Percentiles rank a stretch among this genome's conserved stretches.
Evolutionary conservation across 92 coral and sea anemone species (phyloP).

Genomic region (Blastomussa wellsi): DNA sequence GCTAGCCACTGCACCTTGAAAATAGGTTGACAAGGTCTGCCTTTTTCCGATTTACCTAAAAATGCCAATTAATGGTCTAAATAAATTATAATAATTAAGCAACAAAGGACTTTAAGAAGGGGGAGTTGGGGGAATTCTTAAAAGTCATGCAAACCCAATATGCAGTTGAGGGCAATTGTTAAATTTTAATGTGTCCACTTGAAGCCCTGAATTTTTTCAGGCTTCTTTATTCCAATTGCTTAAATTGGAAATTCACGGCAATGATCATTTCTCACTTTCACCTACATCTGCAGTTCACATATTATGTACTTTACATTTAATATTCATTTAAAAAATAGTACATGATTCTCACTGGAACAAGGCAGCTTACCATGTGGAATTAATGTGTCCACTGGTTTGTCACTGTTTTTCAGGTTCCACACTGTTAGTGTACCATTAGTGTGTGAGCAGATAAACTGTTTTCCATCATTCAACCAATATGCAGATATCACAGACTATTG

Average conservation of each 20-base stretch:
- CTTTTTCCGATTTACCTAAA: slow-evolving; percentile 71
- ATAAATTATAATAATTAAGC: too few relatives aligned
- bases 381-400: slow-evolving; percentile 76
- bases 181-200: too few relatives aligned
- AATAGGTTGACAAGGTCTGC: slow-evolving; percentile 80
- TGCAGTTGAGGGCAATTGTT: too few relatives aligned
- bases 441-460: slow-evolving; percentile 94
- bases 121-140: too few relatives aligned
- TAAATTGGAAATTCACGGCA: too few relatives aligned
- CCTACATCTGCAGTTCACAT: too few relatives aligned
- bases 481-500: slow-evolving; percentile 75
- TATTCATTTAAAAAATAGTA: not conserved
- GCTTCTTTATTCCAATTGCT: too few relatives aligned
- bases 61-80: not conserved
- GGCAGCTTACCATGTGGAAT: slow-evolving; percentile 70
- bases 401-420: slow-evolving; percentile 74
- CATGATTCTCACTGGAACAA: not conserved
- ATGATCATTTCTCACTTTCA: too few relatives aligned
- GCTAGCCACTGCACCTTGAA: slow-evolving; percentile 77
- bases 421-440: slow-evolving; percentile 79
- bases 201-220: too few relatives aligned
- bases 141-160: too few relatives aligned
- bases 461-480: slow-evolving; percentile 90
- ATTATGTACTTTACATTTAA: too few relatives aligned
- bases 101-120: too few relatives aligned